Conservation (phyloP, 2,888 invertebrate genomes). For the Dinocampus coccinellae region DNA sequence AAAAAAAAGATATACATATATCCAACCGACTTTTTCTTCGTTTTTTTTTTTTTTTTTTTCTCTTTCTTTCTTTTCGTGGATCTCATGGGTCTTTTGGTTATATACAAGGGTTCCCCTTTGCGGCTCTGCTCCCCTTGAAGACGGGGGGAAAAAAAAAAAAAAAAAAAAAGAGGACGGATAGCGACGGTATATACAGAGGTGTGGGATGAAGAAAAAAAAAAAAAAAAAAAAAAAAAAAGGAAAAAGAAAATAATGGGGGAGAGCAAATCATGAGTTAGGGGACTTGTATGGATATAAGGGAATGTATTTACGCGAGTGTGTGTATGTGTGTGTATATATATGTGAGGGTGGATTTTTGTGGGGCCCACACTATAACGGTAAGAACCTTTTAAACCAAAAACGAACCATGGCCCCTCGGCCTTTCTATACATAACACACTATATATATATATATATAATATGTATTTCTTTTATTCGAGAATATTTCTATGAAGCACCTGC, state of each 20-base stretch:
- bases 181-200: slow-evolving; percentile 1
- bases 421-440: slow-evolving; percentile 24
- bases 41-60: background rate
- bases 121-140: background rate
- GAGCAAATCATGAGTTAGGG: slow-evolving; percentile 24
- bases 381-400: slow-evolving; percentile 9
- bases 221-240: background rate
- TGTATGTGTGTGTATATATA: background rate
- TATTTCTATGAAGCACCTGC: slow-evolving; percentile 28
- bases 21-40: slow-evolving; percentile 18
- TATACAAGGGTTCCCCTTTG: slow-evolving; percentile 9
- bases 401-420: slow-evolving; percentile 6
- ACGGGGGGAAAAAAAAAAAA: too few species aligned
- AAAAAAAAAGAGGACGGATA: background rate
- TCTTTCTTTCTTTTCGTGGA: background rate
- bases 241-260: slow-evolving; percentile 14
- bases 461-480: slow-evolving; percentile 1
- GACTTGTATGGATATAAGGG: too few species aligned
- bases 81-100: slow-evolving; percentile 20
- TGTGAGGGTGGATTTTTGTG: slow-evolving; percentile 26
- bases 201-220: background rate
- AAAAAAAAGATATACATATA: background rate
- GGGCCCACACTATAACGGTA: slow-evolving; percentile 16
- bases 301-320: slow-evolving; percentile 22
- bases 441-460: slow-evolving; percentile 16